These are phyloP conservation scores for Macrophya alboannulata DNA, from an alignment of 2,888 invertebrate species.

Conservation along the genomic window DNA sequence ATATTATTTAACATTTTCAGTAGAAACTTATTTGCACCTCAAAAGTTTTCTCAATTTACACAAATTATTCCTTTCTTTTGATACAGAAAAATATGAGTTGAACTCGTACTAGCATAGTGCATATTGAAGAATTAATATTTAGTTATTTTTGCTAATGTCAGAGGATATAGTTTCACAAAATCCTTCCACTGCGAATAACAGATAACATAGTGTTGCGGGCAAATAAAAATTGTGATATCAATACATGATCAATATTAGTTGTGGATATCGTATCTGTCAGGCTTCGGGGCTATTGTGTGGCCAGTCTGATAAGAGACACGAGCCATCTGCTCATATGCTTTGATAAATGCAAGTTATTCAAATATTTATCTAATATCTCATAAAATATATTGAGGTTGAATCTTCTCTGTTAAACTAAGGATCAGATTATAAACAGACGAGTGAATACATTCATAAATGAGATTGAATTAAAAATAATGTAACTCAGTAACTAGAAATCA, in stretches of 20 bases:
- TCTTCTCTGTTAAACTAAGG: not conserved
- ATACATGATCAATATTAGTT: slow-evolving; percentile 64
- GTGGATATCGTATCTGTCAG: slow-evolving; percentile 61
- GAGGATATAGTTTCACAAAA: slow-evolving; percentile 11
- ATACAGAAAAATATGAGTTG: not conserved
- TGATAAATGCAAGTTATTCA: slow-evolving; percentile 59
- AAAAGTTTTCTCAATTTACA: not conserved
- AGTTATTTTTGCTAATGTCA: not conserved
- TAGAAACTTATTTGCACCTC: not conserved
- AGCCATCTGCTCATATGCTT: slow-evolving; percentile 66
- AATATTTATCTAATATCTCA: slow-evolving; percentile 51
- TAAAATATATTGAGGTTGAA: slow-evolving; percentile 44
- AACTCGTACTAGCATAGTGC: not conserved
- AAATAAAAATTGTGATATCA: slow-evolving; percentile 62
- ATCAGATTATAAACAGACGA: not conserved
- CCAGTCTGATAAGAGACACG: slow-evolving; percentile 66
- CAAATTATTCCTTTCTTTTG: not conserved
- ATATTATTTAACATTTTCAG: not conserved
- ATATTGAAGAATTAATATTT: not conserved
- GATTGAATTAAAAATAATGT: not conserved
- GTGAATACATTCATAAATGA: not conserved
- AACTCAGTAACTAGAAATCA: not conserved
- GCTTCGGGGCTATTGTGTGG: slow-evolving; percentile 61
- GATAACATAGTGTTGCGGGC: slow-evolving; percentile 28
- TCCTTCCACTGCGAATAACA: slow-evolving; percentile 30